Evolutionary conservation across 2,888 invertebrate species (phyloP).

Genomic region (Xylophagus ater): DNA sequence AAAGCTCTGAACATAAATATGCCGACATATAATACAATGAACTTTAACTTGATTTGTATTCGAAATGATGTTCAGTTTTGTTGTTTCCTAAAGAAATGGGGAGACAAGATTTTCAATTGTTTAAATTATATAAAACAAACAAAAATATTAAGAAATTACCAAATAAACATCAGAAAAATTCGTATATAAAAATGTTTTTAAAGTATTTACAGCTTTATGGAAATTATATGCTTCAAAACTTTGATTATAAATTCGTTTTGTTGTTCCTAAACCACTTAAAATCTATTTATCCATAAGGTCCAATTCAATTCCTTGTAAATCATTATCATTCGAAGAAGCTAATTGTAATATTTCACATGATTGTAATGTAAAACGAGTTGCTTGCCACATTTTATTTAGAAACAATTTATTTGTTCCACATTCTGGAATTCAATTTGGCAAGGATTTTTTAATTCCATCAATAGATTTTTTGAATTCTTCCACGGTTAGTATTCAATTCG

Average conservation of each 20-base stretch:
- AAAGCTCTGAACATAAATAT: conserved; percentile 58
- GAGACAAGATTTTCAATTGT: conserved; percentile 14
- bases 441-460: conserved; percentile 46
- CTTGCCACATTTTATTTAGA: conserved; percentile 96
- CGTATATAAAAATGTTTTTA: conserved; percentile 68
- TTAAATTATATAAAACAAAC: not conserved
- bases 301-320: conserved; percentile 23
- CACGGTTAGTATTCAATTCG: conserved; percentile 47
- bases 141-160: conserved; percentile 46
- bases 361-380: conserved; percentile 51
- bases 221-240: conserved; percentile 60
- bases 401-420: conserved; percentile 79
- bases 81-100: conserved; percentile 50
- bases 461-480: conserved; percentile 57
- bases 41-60: conserved; percentile 37
- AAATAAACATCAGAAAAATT: conserved; percentile 89
- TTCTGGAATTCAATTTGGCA: conserved; percentile 69
- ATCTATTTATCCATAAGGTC: conserved; percentile 71
- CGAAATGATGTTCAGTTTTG: conserved; percentile 45
- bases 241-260: conserved; percentile 53
- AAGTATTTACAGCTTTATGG: conserved; percentile 54
- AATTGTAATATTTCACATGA: conserved; percentile 28
- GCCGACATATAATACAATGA: conserved; percentile 52
- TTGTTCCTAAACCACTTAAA: conserved; percentile 59
- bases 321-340: conserved; percentile 8